Base-by-base conservation (phyloP, 2,888 invertebrate genomes). In the Amiota mariae region DNA sequence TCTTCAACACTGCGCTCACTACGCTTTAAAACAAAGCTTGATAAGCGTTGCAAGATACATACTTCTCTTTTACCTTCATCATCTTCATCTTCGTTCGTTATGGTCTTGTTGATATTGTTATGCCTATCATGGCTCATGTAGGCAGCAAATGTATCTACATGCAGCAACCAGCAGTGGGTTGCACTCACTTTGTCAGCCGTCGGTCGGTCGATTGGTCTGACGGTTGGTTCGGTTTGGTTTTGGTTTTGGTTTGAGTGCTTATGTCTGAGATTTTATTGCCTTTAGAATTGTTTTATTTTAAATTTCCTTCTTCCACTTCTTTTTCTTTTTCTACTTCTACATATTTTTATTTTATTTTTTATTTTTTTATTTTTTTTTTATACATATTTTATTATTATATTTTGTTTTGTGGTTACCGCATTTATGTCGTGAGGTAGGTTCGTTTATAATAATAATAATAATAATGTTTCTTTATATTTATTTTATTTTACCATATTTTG, bases 381-480 rank as follows among this genome's bases (percentile, higher is more conserved):
- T n/a, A n/a, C n/a, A n/a, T 24, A 24, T 15, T 67, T 18, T 12
- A 11, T 36, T 18, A 36, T 12, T 24, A 24, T 61, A 36, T n/a
- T 51, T 18, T 59, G 47, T 46, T 71, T 71, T 24, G 36, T 70
- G 57, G 10, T 57, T 15, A 57, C 54, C 11, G 56, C 57, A 46
- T 24, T 71, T 71, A 20, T 49, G 49, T 51, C 15, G 47, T 71
- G 71, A 71, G 71, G 71, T 49, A 71, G 61, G 70, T 57, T 70
- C 57, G 57, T 47, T 54, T 70, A 15, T 24, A n/a, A 12, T 36
- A 13, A n/a, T 54, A 10, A 15, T 64, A 1, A n/a, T n/a, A n/a
- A n/a, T n/a, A n/a, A n/a, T n/a, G n/a, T n/a, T n/a, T 66, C 12
- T 15, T 63, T 63, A 46, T 13, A 24, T 63, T 63, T 24, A 24